phyloP scores from a whole-genome alignment of 2,113 vertebrate species.

The Ia io region DNA sequence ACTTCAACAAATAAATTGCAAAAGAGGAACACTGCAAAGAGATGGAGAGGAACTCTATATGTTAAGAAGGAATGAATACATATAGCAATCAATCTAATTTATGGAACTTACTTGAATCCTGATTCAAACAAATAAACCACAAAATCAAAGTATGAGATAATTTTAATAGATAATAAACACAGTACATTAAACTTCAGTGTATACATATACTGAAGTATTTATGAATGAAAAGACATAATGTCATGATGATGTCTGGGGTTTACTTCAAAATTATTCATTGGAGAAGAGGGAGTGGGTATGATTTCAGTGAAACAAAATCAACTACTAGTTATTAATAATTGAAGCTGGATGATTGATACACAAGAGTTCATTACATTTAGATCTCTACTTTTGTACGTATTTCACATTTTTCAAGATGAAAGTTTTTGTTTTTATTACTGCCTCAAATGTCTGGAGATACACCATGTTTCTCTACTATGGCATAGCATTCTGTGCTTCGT shows the following conservation, averaged over 20 bases:
- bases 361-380: background rate
- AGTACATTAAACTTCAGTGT: background rate
- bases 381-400: background rate
- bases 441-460: background rate
- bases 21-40: background rate
- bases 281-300: background rate
- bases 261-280: background rate
- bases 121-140: background rate
- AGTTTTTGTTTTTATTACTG: background rate
- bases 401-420: background rate
- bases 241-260: background rate
- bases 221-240: background rate
- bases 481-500: background rate
- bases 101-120: background rate
- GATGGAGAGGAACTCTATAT: background rate
- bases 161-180: background rate
- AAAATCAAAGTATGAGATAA: background rate
- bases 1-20: background rate
- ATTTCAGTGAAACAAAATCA: background rate
- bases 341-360: background rate
- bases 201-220: background rate
- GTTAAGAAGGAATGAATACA: background rate
- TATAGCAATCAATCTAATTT: background rate
- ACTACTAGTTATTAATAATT: background rate
- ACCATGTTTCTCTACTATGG: background rate